phyloP scores from a whole-genome alignment of 2,113 vertebrate genomes.

The Vulpes lagopus region DNA sequence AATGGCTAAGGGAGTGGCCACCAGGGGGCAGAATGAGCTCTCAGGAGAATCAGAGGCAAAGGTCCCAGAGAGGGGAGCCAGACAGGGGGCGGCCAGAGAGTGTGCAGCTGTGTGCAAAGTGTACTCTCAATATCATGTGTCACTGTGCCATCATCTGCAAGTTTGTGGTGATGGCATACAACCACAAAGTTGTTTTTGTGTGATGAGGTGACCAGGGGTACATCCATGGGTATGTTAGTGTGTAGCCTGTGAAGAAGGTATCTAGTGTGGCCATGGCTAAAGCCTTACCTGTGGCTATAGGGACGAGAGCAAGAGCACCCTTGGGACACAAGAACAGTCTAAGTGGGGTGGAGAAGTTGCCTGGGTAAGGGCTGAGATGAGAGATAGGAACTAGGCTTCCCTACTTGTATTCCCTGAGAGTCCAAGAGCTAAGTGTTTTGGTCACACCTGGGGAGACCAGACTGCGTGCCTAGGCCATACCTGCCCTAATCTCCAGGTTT shows the following conservation, averaged over 20 bases:
- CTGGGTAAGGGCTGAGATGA: neutral
- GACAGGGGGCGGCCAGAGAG: neutral
- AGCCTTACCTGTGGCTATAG: neutral
- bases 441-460: neutral
- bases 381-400: neutral
- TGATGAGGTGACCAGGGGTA: neutral
- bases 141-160: fast-evolving
- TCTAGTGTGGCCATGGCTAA: neutral
- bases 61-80: neutral
- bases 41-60: slow-evolving; percentile 60
- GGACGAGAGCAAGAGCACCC: neutral
- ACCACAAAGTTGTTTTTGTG: neutral
- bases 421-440: neutral
- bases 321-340: neutral
- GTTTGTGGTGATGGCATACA: neutral
- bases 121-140: neutral
- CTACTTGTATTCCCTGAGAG: neutral
- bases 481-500: neutral
- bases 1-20: slow-evolving; percentile 68
- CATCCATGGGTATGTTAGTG: neutral
- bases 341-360: neutral
- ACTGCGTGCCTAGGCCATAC: neutral
- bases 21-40: slow-evolving; percentile 81
- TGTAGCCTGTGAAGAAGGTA: neutral
- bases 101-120: neutral